A percentile compares a stretch with the other conserved stretches of the same genome.
Conservation (phyloP, 2,797 vertebrate genomes). For the Tapirus indicus region DNA sequence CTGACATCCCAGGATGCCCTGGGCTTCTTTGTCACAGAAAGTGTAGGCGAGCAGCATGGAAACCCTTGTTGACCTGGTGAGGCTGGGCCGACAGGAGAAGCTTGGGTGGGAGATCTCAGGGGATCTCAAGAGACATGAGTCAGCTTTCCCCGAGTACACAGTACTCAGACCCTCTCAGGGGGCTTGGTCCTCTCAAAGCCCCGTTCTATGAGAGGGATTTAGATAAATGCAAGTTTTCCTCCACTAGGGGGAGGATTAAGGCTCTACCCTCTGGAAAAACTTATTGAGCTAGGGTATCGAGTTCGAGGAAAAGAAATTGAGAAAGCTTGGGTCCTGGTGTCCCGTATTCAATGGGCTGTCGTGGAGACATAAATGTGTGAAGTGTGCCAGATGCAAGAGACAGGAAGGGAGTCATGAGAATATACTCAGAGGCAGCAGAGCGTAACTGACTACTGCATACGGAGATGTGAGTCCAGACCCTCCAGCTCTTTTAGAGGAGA, state of each 20-base stretch:
- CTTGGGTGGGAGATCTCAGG: background rate
- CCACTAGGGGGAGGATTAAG: background rate
- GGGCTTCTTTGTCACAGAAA: background rate
- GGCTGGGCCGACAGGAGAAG: background rate
- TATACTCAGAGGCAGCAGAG: background rate
- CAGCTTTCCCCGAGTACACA: background rate
- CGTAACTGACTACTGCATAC: background rate
- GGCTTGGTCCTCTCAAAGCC: background rate
- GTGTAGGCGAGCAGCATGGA: background rate
- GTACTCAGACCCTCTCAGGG: background rate
- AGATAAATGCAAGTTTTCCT: background rate
- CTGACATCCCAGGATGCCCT: fast-evolving
- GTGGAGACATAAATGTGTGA: background rate
- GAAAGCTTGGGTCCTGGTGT: background rate
- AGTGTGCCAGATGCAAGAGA: background rate
- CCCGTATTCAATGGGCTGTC: background rate
- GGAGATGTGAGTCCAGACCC: background rate
- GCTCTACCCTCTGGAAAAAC: background rate
- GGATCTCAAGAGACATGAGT: background rate
- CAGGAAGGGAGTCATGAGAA: background rate
- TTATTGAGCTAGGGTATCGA: background rate
- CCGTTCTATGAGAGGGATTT: background rate
- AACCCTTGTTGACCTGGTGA: background rate
- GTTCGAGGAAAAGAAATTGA: background rate
- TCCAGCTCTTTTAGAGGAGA: background rate